phyloP scores from a whole-genome alignment of 2,888 invertebrate genomes.

The Tachystola acroxantha region DNA sequence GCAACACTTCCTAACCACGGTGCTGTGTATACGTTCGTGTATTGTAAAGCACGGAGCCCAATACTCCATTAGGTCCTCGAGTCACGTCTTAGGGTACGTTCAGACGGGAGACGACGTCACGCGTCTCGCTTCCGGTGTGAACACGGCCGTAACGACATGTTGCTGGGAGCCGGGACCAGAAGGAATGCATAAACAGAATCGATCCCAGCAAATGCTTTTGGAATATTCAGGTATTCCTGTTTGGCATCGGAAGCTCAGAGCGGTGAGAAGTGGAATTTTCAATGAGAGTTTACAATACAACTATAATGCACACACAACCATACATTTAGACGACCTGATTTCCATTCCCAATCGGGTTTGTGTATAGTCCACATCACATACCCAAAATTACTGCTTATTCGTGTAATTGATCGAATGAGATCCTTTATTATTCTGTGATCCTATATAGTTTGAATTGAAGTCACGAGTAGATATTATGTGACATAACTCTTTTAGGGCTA shows the following conservation, averaged over 20 bases:
- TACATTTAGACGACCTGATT: too few species aligned
- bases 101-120: slow-evolving; percentile 50
- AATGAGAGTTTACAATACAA: too few species aligned
- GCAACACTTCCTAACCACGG: slow-evolving; percentile 29
- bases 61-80: slow-evolving; percentile 40
- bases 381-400: too few species aligned
- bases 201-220: slow-evolving; percentile 5
- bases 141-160: slow-evolving; percentile 15
- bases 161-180: slow-evolving; percentile 2
- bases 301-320: too few species aligned
- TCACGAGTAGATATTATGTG: too few species aligned
- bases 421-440: too few species aligned
- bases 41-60: slow-evolving; percentile 24
- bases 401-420: too few species aligned
- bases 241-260: not conserved
- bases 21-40: slow-evolving; percentile 25
- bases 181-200: slow-evolving; percentile 13
- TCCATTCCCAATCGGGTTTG: too few species aligned
- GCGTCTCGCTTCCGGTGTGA: slow-evolving; percentile 61
- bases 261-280: too few species aligned
- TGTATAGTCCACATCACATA: too few species aligned
- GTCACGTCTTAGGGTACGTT: slow-evolving; percentile 59
- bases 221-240: slow-evolving; percentile 2
- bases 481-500: too few species aligned
- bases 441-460: too few species aligned